Base-by-base conservation (phyloP, 2,797 vertebrate genomes). In the Cheracebus regulus region DNA sequence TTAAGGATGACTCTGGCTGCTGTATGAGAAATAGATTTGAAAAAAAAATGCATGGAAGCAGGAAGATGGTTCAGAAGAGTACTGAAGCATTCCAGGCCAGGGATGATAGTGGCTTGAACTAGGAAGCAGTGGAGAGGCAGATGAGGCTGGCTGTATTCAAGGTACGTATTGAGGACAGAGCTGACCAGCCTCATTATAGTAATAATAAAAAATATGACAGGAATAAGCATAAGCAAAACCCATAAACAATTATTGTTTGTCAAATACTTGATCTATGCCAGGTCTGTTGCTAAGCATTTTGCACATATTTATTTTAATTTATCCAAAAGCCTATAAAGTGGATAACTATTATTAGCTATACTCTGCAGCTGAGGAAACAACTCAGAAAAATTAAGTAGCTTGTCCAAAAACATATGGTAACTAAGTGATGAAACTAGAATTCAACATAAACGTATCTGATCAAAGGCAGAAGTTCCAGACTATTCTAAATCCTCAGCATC, bases 241-340 rank as follows among this genome's bases (percentile, higher is more conserved):
- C 48, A 46, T 30, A 48, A n/a, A 67, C 2, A 7, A 72, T 88
- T 67, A 91, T 33, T 67, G 30, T 82, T 50, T 55, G 9, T 39
- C 4, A 1, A 55, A 41, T 48, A 14, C 28, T 85, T 70, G 12
- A 28, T 61, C 12, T 39, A 44, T 48, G 50, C 39, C 7, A n/a
- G 41, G 64, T 28, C 78, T 30, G 33, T 97, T 97, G 92, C 97
- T 93, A 96, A 94, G 95, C 83, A 64, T 58, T 97, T 89, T 92
- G 88, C 36, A 73, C 26, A 44, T 28, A 50, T 93, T 96, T 86
- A 73, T 88, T 95, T 91, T 91, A 84, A 96, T 93, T 93, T 90
- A 90, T 80, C 90, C 5, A 67, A 88, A 93, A 97, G 55, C 64
- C 82, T 81, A 36, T 50, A 82, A 93, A 89, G 41, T 86, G 78